A percentile compares a stretch with the other conserved stretches of the same genome.
phyloP scores from a whole-genome alignment of 2,888 invertebrate genomes.

The Drepanosiphum platanoidis region DNA sequence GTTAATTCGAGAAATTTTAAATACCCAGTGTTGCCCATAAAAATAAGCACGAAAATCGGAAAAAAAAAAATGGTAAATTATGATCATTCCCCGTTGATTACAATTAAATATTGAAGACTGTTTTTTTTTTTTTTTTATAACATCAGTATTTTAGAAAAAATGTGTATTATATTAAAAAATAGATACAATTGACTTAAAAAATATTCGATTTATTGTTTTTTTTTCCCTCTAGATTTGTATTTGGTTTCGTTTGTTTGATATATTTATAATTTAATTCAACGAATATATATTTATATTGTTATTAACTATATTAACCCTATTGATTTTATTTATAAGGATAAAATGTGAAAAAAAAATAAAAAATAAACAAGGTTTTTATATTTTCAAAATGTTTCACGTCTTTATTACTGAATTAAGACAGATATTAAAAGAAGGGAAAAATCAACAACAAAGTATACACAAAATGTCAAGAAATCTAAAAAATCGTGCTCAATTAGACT shows the following conservation, averaged over 20 bases:
- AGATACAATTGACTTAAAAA: neutral
- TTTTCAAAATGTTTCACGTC: conserved; percentile 31
- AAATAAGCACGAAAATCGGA: neutral
- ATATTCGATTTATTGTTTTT: neutral
- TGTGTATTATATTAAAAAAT: neutral
- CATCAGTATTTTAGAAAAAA: neutral
- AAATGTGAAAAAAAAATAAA: neutral
- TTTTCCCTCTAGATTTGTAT: neutral
- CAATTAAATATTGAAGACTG: neutral
- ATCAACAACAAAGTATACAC: conserved; percentile 44
- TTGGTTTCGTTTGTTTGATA: no score
- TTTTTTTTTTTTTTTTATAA: neutral
- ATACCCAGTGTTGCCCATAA: neutral
- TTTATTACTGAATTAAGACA: conserved; percentile 57
- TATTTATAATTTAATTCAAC: neutral
- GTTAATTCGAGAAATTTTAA: neutral
- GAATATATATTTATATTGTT: neutral
- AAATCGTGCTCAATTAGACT: conserved; percentile 50
- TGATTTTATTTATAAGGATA: neutral
- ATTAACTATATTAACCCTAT: neutral
- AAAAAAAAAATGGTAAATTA: neutral
- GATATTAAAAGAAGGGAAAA: conserved; percentile 33
- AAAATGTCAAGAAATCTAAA: conserved; percentile 47
- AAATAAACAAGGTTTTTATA: conserved; percentile 30
- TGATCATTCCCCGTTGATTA: neutral